Conservation (phyloP, 2,797 vertebrate species). For the Ptychadena robeensis region DNA sequence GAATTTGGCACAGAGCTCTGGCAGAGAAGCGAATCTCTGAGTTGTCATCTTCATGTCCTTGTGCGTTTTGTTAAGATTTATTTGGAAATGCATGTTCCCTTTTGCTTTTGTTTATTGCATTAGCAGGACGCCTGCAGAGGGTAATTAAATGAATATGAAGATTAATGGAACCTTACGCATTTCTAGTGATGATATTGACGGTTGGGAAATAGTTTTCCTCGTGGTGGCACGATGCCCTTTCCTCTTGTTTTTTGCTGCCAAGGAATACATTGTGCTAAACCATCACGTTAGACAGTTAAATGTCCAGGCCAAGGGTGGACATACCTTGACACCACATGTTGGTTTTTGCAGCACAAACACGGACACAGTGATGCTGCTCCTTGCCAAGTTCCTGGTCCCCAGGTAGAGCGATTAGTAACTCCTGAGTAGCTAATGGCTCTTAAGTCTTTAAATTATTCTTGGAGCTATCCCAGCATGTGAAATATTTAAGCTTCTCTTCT, state of each 20-base stretch:
- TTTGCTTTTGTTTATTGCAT: not conserved
- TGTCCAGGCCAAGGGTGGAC: constrained; percentile 12
- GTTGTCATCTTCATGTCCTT: not conserved
- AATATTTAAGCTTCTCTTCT: constrained; percentile 22
- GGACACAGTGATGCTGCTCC: constrained; percentile 1
- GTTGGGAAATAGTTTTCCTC: not conserved
- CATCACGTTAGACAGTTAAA: constrained; percentile 1
- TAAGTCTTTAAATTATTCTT: constrained; percentile 42
- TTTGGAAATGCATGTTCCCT: not conserved
- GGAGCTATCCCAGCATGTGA: constrained; percentile 17
- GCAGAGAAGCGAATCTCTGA: not conserved
- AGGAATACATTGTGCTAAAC: not conserved
- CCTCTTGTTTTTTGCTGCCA: not conserved
- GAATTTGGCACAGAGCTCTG: not conserved
- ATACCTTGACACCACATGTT: not conserved
- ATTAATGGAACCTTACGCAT: not conserved
- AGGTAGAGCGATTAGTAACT: constrained; percentile 45
- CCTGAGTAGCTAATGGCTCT: constrained; percentile 41
- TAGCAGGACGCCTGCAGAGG: not conserved
- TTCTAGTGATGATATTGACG: not conserved
- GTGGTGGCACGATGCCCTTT: not conserved
- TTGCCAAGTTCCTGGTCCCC: constrained; percentile 32
- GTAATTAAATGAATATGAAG: not conserved
- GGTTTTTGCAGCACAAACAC: constrained; percentile 19
- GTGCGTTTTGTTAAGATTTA: not conserved